Evolutionary conservation across 2,113 vertebrate species (phyloP).

Genomic region (Ciconia boyciana): DNA sequence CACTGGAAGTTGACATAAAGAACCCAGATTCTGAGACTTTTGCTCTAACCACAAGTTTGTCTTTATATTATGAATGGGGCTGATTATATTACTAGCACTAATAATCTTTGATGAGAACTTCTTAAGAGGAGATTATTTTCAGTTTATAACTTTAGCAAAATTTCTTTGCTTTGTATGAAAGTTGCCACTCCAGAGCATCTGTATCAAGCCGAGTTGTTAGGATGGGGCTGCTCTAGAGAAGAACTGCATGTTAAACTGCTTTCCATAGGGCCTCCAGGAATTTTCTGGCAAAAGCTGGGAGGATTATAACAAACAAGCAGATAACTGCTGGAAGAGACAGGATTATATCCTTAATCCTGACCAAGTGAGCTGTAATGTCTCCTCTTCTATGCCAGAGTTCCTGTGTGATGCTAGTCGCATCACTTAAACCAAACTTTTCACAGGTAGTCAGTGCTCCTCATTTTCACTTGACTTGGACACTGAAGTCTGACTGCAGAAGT

Average conservation of each 20-base stretch:
- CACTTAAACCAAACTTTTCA: neutral
- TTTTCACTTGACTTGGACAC: neutral
- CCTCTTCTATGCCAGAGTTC: neutral
- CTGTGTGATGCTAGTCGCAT: neutral
- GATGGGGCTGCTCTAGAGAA: neutral
- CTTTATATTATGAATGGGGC: neutral
- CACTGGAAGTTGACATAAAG: neutral
- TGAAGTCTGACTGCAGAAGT: neutral
- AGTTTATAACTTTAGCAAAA: neutral
- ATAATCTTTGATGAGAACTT: neutral
- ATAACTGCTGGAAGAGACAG: neutral
- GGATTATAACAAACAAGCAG: neutral
- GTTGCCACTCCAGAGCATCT: neutral
- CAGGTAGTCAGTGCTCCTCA: neutral
- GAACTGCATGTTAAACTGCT: neutral
- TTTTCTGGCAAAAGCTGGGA: neutral
- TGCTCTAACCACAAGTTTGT: neutral
- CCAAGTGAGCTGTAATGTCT: neutral
- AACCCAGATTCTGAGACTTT: neutral
- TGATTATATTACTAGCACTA: neutral
- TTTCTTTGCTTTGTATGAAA: neutral
- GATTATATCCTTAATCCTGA: neutral
- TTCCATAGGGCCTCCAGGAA: neutral
- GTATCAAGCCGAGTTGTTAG: neutral
- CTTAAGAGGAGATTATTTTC: neutral